phyloP scores from a whole-genome alignment of 2,797 vertebrate genomes.

The Uromys caudimaculatus region DNA sequence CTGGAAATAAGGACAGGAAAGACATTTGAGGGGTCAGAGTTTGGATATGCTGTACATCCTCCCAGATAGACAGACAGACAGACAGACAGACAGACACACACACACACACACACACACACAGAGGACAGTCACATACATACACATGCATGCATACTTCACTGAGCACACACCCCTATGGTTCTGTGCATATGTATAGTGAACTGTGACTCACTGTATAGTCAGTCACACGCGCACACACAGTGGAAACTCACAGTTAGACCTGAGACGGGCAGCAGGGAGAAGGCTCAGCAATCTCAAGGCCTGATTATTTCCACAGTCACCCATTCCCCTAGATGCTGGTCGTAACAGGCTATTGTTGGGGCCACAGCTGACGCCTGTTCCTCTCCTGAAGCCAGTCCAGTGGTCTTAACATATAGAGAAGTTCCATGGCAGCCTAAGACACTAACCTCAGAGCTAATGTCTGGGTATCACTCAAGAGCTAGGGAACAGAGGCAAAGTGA shows the following conservation, averaged over 20 bases:
- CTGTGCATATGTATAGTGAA: background rate
- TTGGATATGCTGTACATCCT: background rate
- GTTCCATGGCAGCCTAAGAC: conserved; percentile 35
- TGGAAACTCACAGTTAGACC: background rate
- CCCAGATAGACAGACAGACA: background rate
- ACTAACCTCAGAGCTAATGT: background rate
- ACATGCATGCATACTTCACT: background rate
- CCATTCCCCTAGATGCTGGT: background rate
- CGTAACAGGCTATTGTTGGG: background rate
- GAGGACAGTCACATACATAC: background rate
- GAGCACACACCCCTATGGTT: background rate
- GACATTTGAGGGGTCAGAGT: background rate
- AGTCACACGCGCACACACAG: background rate
- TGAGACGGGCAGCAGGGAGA: background rate
- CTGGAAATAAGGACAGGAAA: background rate
- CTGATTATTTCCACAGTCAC: background rate
- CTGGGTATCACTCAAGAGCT: background rate
- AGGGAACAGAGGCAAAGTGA: background rate
- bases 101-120: background rate
- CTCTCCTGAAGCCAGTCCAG: background rate
- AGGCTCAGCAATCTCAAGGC: background rate
- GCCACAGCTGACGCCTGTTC: background rate
- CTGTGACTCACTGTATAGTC: background rate
- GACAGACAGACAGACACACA: background rate
- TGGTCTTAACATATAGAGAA: background rate